Base-by-base conservation (phyloP, 1,140 invertebrate genomes). In the Scaptomyza hsui region DNA sequence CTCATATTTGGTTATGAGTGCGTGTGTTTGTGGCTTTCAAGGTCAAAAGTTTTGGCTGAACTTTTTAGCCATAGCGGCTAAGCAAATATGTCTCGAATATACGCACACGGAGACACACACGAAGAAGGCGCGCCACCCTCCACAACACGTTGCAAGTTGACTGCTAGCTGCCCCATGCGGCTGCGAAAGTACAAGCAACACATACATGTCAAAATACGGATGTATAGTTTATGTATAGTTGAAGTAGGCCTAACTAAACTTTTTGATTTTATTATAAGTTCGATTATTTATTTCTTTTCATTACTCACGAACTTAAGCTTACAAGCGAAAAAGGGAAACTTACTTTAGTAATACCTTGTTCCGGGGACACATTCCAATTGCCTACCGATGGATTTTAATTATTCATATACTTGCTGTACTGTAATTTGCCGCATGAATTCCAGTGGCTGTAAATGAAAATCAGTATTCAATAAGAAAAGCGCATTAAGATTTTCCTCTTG, bases 41-140 rank as follows among this genome's bases (percentile, higher is more conserved):
- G 76, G 76, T 79, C 76, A 79, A 77, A 79, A 70, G 39, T 77
- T 77, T 73, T 64, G 62, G 56, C 42, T 76, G 42, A 77, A 76
- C 75, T 78, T 76, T 76, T 67, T 59, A 62, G 73, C 73, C 62
- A 59, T 67, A 65, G 47, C 52, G 69, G 42, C 52, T 78, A 72
- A 56, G 55, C 61, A 72, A 72, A 76, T 67, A 72, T 67, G 53
- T 72, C 67, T 65, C 65, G 56, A n/a, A n/a, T n/a, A n/a, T 55
- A 53, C n/a, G 49, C 63, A 72, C 42, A 59, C 37, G 49, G 52
- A 52, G 24, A 18, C 37, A 52, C 35, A 56, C 59, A 61, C 45
- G 48, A 37, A n/a, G n/a, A n/a, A n/a, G n/a, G n/a, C n/a, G n/a
- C n/a, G n/a, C n/a, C n/a, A n/a, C n/a, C n/a, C n/a, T n/a, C n/a